phyloP scores from a whole-genome alignment of 2,888 invertebrate species.

The Ochropleura leucogaster region DNA sequence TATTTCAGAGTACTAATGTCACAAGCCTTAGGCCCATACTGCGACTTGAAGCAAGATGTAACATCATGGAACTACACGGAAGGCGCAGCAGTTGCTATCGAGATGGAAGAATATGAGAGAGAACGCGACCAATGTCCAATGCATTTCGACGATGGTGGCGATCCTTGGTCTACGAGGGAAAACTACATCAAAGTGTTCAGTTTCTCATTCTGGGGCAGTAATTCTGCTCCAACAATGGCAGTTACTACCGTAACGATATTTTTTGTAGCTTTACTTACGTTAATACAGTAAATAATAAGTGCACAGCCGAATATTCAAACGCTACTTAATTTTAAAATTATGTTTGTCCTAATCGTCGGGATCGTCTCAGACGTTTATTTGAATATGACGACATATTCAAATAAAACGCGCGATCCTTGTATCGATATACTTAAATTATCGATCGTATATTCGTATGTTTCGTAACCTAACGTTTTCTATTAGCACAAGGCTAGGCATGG shows the following conservation, averaged over 20 bases:
- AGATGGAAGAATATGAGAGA: slow-evolving; percentile 97
- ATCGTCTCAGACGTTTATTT: not conserved
- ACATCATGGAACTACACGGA: slow-evolving; percentile 96
- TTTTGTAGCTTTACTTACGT: slow-evolving; percentile 65
- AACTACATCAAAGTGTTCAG: slow-evolving; percentile 93
- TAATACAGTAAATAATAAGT: slow-evolving; percentile 68
- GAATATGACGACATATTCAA: too few species aligned
- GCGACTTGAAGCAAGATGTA: slow-evolving; percentile 97
- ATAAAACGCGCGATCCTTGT: too few species aligned
- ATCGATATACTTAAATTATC: not conserved
- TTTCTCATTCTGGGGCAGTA: slow-evolving; percentile 84
- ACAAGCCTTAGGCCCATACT: slow-evolving; percentile 97
- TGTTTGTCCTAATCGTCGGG: not conserved
- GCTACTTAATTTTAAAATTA: not conserved
- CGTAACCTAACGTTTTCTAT: not conserved
- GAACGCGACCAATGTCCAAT: slow-evolving; percentile 99
- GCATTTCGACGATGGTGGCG: slow-evolving; percentile 98
- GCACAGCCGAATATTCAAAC: slow-evolving; percentile 12
- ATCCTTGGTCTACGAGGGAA: slow-evolving; percentile 95
- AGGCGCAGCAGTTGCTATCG: slow-evolving; percentile 97
- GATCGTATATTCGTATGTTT: not conserved
- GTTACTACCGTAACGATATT: slow-evolving; percentile 69
- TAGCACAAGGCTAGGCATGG: too few species aligned
- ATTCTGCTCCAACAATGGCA: slow-evolving; percentile 68
- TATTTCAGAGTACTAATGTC: slow-evolving; percentile 91